Base-by-base conservation (phyloP, 1,140 invertebrate species). In the Zeugodacus cucurbitae region DNA sequence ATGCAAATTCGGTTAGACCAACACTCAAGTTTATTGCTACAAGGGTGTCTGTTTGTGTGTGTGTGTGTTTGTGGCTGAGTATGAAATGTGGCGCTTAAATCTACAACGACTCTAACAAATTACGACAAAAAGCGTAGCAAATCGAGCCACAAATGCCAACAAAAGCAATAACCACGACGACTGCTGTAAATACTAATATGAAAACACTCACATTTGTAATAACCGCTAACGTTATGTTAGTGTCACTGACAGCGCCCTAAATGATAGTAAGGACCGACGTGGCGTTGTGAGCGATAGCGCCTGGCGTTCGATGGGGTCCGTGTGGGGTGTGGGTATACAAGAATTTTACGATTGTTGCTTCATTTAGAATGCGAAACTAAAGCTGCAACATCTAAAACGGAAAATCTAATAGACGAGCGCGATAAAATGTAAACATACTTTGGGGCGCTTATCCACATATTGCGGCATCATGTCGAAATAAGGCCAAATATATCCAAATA, bases 331-430 rank as follows among this genome's bases (percentile, higher is more conserved):
- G 37, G 57, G n/a, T 57, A 26, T 22, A 59, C 37, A 87, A 34
- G 32, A 54, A 87, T 87, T 87, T 87, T 87, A 87, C 22, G 86
- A 87, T 64, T 87, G 86, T 87, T 87, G 86, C 86, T 87, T 87
- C 86, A 59, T 87, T 87, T 57, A 14, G 26, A 87, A 59, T 34
- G 86, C 86, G 44, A 87, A 62, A 59, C 54, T 44, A 37, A 87
- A 87, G 7, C 37, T 29, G 3, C 17, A n/a, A 59, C 26, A 59
- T 87, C 57, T 87, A 54, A 59, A 58, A 87, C 22, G 86, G 32
- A 57, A 87, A 87, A 87, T 87, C 54, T 58, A 58, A 87, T 59
- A 87, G 41, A 48, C 8, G 41, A 82, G 74, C 44, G 26, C 32
- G 20, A 78, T 29, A 78, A 17, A 78, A 32, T 32, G 26, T 67